Percentiles rank a stretch among this genome's conserved stretches.
Conservation (phyloP, 2,113 vertebrate genomes). For the Boulengeromyrus knoepffleri region DNA sequence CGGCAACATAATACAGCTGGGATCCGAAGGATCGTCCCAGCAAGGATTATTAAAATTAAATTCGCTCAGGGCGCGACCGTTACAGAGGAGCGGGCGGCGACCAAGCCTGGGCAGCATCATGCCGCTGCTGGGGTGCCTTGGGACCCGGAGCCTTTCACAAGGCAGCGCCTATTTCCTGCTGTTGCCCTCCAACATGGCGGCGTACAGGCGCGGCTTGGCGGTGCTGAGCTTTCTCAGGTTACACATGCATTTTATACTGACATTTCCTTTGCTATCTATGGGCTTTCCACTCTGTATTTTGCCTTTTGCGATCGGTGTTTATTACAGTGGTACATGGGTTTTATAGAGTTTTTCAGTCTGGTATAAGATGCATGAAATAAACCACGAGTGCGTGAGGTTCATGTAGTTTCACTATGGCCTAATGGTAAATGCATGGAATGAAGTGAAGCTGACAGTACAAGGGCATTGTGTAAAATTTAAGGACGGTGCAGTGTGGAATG, state of each 20-base stretch:
- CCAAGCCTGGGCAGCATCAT: background rate
- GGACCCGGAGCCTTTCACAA: background rate
- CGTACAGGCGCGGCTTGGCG: slow-evolving; percentile 19
- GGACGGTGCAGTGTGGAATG: background rate
- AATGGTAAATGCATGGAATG: background rate
- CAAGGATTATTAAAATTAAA: background rate
- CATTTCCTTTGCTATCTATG: background rate
- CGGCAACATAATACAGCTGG: background rate
- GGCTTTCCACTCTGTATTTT: background rate
- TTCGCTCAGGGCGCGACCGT: background rate
- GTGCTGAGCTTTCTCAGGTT: slow-evolving; percentile 26
- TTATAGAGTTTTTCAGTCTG: background rate
- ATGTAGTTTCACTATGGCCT: background rate
- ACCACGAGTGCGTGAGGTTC: background rate
- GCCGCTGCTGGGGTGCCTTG: background rate
- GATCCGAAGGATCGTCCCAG: background rate
- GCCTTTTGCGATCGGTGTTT: background rate
- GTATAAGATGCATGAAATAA: background rate
- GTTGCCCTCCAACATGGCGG: slow-evolving; percentile 32
- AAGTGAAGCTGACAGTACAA: background rate
- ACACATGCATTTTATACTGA: background rate
- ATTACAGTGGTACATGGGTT: too few relatives aligned
- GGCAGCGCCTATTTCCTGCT: slow-evolving; percentile 21
- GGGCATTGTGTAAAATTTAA: background rate
- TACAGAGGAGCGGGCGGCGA: background rate